A percentile compares a stretch with the other conserved stretches of the same genome.
Conservation (phyloP, 2,888 invertebrate species). For the Zygaena filipendulae region DNA sequence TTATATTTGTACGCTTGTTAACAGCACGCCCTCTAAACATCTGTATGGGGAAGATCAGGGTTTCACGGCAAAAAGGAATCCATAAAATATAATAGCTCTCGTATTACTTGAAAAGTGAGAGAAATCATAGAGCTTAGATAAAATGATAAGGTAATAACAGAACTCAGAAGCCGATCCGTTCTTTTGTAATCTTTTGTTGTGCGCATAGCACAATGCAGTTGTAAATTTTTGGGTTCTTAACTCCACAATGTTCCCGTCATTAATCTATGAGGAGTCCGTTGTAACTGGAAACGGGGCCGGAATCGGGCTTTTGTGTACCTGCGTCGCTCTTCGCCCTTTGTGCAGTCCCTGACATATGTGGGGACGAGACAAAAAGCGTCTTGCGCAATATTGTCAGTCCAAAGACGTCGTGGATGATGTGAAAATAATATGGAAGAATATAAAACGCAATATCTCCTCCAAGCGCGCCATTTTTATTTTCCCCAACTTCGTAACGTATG, state of each 20-base stretch:
- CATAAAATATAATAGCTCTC: conserved; percentile 42
- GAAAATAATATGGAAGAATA: conserved; percentile 48
- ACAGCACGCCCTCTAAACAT: conserved; percentile 60
- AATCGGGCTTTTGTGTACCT: conserved; percentile 50
- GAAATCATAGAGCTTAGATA: conserved; percentile 49
- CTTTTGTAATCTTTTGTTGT: conserved; percentile 57
- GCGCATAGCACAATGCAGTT: conserved; percentile 53
- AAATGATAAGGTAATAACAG: conserved; percentile 65
- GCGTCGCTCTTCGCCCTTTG: conserved; percentile 45
- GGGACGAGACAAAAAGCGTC: conserved; percentile 49
- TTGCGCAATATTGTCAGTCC: conserved; percentile 56
- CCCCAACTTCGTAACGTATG: conserved; percentile 24
- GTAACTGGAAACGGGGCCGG: conserved; percentile 59
- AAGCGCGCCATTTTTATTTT: conserved; percentile 22
- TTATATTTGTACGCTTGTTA: conserved; percentile 40
- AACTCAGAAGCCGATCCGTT: conserved; percentile 62
- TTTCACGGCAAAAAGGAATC: conserved; percentile 32
- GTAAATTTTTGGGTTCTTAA: conserved; percentile 67
- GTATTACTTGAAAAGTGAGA: conserved; percentile 58
- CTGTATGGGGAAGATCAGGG: conserved; percentile 29
- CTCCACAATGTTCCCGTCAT: conserved; percentile 63
- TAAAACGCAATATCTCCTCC: conserved; percentile 33
- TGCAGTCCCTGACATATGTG: conserved; percentile 57
- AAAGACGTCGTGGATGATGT: conserved; percentile 42
- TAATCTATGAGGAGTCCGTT: conserved; percentile 55